Evolutionary conservation across 1,140 invertebrate species (phyloP), one percentile per base, ranked within the genome.

Genomic region (Drosophila melanica): DNA sequence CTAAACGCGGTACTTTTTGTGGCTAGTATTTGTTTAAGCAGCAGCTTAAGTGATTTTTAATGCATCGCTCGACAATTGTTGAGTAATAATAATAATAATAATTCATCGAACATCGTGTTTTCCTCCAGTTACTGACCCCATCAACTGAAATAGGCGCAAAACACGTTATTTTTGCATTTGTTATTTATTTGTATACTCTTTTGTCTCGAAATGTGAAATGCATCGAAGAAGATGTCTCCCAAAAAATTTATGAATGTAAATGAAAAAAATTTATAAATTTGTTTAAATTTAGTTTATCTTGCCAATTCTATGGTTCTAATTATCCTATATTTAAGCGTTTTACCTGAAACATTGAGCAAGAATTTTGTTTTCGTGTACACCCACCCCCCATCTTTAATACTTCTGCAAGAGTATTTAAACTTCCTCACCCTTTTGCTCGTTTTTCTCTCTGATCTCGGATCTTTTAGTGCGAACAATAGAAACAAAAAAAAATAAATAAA

Each of bases 71-170:
- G 12, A 14, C 45, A 41, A 45, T 7, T 57, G 23, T 42, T 60
- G 9, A 64, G 33, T 55, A 50, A 35, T 10, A 35, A 35, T 35
- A 35, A 33, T 33, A 33, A 35, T 33, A 9, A 33, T 33, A 33
- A 41, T 54, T 23, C 45, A 18, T 57, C 9, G 4, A 10, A 48
- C 23, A 18, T 11, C 39, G 12, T 57, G 23, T 33, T 55, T 41
- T 44, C 18, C 37, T 47, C 39, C 45, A 72, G 69, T 53, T 59
- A 67, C 39, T 72, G 69, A 72, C 69, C 63, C 63, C 55, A 35
- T 9, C 50, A 53, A n/a, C 39, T 50, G 16, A 39, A 18, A 30
- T 33, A 27, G 20, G 18, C 30, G 42, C 33, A 37, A 51, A 68
- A 51, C 65, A 37, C 18, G 57, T 67, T 67, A 48, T 33, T 39